Percentiles rank a stretch among this genome's conserved stretches.
Conservation (phyloP, 35 echinoderm and acorn worm species). For the Ophiothrix spiculata region DNA sequence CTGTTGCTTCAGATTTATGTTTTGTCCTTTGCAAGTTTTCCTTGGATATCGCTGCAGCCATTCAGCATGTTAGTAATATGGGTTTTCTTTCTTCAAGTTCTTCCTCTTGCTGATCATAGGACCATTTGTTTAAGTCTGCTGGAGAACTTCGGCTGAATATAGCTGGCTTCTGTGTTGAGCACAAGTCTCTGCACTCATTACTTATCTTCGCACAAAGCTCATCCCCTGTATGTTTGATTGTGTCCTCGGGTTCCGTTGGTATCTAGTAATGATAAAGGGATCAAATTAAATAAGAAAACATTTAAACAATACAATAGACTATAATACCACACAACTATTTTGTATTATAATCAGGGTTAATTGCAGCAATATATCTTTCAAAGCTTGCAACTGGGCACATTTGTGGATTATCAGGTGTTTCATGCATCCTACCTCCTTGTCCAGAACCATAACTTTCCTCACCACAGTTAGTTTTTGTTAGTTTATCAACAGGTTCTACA, state of each 20-base stretch:
- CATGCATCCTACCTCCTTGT: constrained; percentile 42
- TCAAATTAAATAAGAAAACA: no score
- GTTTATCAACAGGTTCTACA: constrained; percentile 1
- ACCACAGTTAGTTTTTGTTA: constrained; percentile 28
- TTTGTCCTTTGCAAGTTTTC: not conserved
- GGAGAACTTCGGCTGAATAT: not conserved
- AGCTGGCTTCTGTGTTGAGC: not conserved
- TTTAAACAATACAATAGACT: no score
- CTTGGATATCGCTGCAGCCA: not conserved
- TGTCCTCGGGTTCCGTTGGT: no score
- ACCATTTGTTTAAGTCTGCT: not conserved
- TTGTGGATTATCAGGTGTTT: constrained; percentile 26
- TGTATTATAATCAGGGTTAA: no score
- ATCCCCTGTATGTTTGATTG: no score
- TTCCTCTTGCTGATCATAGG: not conserved
- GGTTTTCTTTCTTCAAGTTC: constrained; percentile 4
- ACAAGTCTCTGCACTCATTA: not conserved
- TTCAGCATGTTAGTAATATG: not conserved
- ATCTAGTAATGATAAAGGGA: no score
- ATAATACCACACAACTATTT: no score
- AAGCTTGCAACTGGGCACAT: constrained; percentile 27
- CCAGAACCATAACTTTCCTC: constrained; percentile 13
- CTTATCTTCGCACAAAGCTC: no score
- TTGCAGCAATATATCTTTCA: constrained; percentile 5
- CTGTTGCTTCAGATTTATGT: not conserved